Conservation (phyloP, 2,113 vertebrate species). For the Melanotaenia duboulayi region DNA sequence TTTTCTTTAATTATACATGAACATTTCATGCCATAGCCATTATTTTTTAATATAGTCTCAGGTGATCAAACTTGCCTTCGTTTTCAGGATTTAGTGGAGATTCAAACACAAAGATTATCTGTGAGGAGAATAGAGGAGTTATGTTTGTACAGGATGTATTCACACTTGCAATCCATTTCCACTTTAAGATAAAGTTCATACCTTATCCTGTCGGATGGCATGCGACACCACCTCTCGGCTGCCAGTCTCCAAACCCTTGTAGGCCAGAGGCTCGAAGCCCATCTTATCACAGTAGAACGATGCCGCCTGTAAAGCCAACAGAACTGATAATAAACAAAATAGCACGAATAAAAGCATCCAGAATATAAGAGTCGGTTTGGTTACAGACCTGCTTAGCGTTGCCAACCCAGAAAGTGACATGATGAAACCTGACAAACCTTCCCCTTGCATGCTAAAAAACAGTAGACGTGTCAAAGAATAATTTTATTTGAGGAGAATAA, state of each 20-base stretch:
- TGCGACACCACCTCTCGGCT: slow-evolving; percentile 82
- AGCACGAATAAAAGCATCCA: not conserved
- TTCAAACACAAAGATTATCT: slow-evolving; percentile 85
- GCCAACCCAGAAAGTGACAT: slow-evolving; percentile 88
- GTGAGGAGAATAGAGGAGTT: slow-evolving; percentile 35
- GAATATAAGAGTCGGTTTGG: not conserved
- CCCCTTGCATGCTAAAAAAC: slow-evolving; percentile 78
- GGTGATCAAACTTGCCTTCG: slow-evolving; percentile 68
- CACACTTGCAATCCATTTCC: not conserved
- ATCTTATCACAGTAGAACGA: slow-evolving; percentile 86
- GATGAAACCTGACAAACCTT: slow-evolving; percentile 84
- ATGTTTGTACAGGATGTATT: not conserved
- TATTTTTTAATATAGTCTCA: not conserved
- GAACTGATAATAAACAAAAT: not conserved
- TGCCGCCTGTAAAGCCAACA: slow-evolving; percentile 74
- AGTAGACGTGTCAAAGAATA: slow-evolving; percentile 1
- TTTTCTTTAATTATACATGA: not conserved
- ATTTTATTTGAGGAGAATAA: not conserved
- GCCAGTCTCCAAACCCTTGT: slow-evolving; percentile 86
- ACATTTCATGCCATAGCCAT: not conserved
- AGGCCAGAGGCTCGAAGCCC: slow-evolving; percentile 85
- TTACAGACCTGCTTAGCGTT: slow-evolving; percentile 87
- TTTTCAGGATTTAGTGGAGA: slow-evolving; percentile 85
- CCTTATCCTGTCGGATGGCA: slow-evolving; percentile 85
- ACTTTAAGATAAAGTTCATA: slow-evolving; percentile 29